Conservation (phyloP, 1,140 invertebrate genomes). For the Theocolax elegans region DNA sequence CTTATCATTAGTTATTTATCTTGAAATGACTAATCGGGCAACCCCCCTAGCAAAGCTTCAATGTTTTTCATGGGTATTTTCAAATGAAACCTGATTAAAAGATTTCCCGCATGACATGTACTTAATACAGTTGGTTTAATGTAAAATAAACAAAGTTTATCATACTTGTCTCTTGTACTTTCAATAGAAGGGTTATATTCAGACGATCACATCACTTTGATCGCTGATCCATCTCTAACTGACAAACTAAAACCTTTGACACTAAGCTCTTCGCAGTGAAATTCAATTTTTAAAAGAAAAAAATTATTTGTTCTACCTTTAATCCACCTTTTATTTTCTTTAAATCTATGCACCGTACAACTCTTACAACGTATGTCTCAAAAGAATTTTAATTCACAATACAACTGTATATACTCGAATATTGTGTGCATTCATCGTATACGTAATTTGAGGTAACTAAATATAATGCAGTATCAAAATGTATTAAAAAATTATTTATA, state of each 20-base stretch:
- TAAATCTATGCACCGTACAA: no score
- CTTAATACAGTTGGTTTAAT: background rate
- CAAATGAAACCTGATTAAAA: slow-evolving; percentile 10
- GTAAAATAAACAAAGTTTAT: slow-evolving; percentile 23
- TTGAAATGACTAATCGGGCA: no score
- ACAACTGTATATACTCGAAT: no score
- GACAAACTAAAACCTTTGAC: background rate
- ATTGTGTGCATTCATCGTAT: no score
- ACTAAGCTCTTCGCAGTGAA: background rate
- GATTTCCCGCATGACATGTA: slow-evolving; percentile 15
- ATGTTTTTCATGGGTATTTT: slow-evolving; percentile 8
- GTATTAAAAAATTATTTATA: no score
- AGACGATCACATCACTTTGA: slow-evolving; percentile 6
- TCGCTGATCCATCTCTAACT: background rate
- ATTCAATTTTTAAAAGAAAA: slow-evolving; percentile 1
- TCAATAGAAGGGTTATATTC: slow-evolving; percentile 12
- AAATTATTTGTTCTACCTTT: background rate
- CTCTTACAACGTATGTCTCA: no score
- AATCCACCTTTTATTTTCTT: background rate
- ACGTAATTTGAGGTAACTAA: no score
- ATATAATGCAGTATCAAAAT: no score
- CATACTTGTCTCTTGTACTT: background rate
- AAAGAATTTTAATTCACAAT: no score
- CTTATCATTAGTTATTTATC: no score
- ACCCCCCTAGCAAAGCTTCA: no score